phyloP scores from a whole-genome alignment of 2,797 vertebrate genomes.

The Crax fasciolata region DNA sequence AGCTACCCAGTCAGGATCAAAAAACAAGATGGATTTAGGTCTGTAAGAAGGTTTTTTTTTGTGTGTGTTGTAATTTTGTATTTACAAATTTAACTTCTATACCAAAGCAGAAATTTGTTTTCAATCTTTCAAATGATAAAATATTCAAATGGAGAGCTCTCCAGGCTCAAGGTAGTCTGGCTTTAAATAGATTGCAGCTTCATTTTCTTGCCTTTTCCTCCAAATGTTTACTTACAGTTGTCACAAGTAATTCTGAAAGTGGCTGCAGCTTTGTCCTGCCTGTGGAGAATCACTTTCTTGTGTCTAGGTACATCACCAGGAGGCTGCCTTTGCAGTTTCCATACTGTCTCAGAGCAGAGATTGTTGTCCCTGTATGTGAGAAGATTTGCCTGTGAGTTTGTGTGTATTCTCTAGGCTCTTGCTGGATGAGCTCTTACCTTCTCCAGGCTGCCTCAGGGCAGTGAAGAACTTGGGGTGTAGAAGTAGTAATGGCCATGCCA shows the following conservation, averaged over 20 bases:
- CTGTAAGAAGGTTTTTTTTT: slow-evolving; percentile 31
- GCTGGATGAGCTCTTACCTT: too few relatives aligned
- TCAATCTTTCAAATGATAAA: neutral
- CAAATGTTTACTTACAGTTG: neutral
- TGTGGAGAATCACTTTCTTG: neutral
- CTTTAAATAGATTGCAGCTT: neutral
- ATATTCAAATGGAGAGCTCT: neutral
- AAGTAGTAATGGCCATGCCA: neutral
- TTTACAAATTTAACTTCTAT: neutral
- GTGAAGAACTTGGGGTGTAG: neutral
- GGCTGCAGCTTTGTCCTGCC: neutral
- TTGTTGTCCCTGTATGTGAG: neutral
- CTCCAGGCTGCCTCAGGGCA: neutral
- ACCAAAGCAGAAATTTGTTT: neutral
- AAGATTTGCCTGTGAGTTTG: neutral
- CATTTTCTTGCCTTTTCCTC: neutral
- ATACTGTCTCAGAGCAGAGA: neutral
- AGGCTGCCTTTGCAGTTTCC: neutral
- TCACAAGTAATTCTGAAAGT: neutral
- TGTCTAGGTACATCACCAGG: neutral
- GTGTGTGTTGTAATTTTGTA: neutral
- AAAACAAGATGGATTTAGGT: slow-evolving; percentile 70
- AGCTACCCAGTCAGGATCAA: slow-evolving; percentile 30
- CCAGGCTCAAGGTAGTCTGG: neutral
- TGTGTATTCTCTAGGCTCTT: neutral